Evolutionary conservation across 2,888 invertebrate genomes (phyloP).

Genomic region (Plusia festucae): DNA sequence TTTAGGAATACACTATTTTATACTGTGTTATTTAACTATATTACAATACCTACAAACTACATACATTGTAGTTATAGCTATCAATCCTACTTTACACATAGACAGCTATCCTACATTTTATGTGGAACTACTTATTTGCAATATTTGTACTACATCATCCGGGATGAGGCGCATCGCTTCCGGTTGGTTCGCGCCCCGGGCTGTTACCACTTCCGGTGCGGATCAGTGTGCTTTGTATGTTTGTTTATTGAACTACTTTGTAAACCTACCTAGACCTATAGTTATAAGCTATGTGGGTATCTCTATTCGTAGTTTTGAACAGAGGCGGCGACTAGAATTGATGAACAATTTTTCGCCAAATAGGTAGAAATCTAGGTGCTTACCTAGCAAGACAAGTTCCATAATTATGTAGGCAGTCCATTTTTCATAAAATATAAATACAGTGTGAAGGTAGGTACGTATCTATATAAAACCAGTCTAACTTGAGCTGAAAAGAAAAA

Average conservation of each 20-base stretch:
- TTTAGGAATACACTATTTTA: no score
- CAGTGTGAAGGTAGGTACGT: background rate
- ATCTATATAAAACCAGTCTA: background rate
- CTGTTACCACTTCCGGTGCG: constrained; percentile 69
- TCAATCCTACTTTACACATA: background rate
- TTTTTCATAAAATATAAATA: background rate
- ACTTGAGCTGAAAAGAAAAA: no score
- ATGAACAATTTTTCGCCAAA: no score
- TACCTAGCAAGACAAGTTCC: no score
- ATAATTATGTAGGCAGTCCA: background rate
- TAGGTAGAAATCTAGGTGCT: no score
- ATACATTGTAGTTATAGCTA: background rate
- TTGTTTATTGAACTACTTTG: constrained; percentile 28
- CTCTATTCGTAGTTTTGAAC: background rate
- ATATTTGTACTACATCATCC: constrained; percentile 18
- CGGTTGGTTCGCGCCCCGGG: constrained; percentile 67
- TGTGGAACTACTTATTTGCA: constrained; percentile 35
- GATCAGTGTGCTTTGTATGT: constrained; percentile 55
- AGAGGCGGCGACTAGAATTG: background rate
- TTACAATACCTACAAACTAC: no score
- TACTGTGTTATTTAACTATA: no score
- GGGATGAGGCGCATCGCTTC: constrained; percentile 52
- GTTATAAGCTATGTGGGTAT: background rate
- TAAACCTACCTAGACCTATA: background rate
- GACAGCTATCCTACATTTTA: constrained; percentile 14